These are phyloP conservation scores for Philaethria dido DNA, from an alignment of 2,888 invertebrate genomes.

Conservation along the genomic window DNA sequence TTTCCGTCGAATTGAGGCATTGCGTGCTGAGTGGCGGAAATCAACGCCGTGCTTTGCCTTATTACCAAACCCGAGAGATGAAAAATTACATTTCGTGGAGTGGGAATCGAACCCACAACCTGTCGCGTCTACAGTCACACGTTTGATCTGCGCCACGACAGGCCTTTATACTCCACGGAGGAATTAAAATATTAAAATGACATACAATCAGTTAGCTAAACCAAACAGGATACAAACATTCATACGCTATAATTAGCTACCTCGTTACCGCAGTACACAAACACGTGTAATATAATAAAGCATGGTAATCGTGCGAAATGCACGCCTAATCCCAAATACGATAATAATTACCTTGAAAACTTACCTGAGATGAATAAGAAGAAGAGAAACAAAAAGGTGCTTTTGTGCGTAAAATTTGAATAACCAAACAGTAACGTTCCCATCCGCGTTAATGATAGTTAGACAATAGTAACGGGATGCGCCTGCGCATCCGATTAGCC, in stretches of 20 bases:
- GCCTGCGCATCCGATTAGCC: slow-evolving; percentile 75
- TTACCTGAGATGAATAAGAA: slow-evolving; percentile 52
- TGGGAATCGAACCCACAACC: no score
- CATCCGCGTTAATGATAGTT: slow-evolving; percentile 76
- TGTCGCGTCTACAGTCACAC: no score
- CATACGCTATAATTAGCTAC: slow-evolving; percentile 63
- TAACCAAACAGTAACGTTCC: slow-evolving; percentile 57
- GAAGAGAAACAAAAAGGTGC: slow-evolving; percentile 78
- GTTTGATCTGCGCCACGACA: no score
- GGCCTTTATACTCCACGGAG: no score
- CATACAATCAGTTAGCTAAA: slow-evolving; percentile 37
- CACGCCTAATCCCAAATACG: slow-evolving; percentile 64
- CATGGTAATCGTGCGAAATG: slow-evolving; percentile 67
- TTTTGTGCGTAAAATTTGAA: slow-evolving; percentile 73
- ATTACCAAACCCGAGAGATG: no score
- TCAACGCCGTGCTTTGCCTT: no score
- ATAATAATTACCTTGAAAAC: slow-evolving; percentile 64
- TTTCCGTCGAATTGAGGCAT: no score
- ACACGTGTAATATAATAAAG: slow-evolving; percentile 53
- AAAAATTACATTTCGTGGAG: no score
- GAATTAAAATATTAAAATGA: not conserved
- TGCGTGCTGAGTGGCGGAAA: no score
- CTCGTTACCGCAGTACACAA: slow-evolving; percentile 57
- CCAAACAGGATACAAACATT: slow-evolving; percentile 36
- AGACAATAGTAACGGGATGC: slow-evolving; percentile 72